Percentiles rank a stretch among this genome's conserved stretches.
Evolutionary conservation across 2,797 vertebrate genomes (phyloP).

Genomic region (Rousettus madagascariensis): DNA sequence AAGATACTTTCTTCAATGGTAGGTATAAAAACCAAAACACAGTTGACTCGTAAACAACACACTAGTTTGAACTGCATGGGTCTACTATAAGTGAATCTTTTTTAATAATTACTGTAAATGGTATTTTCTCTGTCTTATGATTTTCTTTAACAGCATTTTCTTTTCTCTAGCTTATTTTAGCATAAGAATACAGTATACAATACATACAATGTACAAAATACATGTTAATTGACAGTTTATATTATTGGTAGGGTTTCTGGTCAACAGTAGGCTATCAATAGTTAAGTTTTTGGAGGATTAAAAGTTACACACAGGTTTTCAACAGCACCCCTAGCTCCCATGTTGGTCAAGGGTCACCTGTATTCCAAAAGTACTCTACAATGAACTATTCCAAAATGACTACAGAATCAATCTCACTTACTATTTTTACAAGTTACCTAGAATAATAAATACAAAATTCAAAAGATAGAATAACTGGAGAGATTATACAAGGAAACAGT

Average conservation of each 20-base stretch:
- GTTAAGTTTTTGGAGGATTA: background rate
- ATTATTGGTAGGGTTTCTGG: background rate
- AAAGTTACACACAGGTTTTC: background rate
- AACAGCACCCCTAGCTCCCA: background rate
- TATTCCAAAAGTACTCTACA: background rate
- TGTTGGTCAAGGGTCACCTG: background rate
- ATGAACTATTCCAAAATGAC: background rate
- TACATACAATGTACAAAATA: background rate
- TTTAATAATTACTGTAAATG: background rate
- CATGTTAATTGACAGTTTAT: background rate
- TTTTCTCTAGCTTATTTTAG: background rate
- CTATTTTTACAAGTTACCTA: slow-evolving; percentile 28
- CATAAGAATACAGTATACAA: background rate
- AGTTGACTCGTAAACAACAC: background rate
- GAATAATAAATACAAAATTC: slow-evolving; percentile 34
- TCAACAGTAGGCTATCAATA: background rate
- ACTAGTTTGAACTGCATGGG: background rate
- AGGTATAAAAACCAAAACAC: background rate
- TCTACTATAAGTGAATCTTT: background rate
- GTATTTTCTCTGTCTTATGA: background rate
- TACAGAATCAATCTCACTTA: background rate
- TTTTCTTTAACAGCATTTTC: background rate
- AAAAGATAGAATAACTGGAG: background rate
- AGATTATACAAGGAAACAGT: background rate
- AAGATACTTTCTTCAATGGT: background rate